Percentiles rank a stretch among this genome's conserved stretches.
These are phyloP conservation scores for Nicator chloris DNA, from an alignment of 2,113 vertebrate species.

Conservation along the genomic window DNA sequence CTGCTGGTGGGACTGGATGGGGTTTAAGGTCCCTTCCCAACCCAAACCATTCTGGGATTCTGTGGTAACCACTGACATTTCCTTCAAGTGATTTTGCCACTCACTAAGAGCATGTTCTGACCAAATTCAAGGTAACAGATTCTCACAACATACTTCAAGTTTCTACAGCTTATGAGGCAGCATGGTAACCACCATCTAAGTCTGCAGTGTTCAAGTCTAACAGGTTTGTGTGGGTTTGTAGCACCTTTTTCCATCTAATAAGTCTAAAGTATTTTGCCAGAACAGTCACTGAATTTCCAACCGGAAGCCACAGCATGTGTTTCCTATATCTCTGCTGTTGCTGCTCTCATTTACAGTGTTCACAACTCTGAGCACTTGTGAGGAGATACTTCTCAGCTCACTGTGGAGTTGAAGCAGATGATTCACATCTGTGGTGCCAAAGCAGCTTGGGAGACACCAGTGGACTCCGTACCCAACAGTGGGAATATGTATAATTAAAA, in stretches of 20 bases:
- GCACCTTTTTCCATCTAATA: background rate
- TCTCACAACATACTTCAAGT: background rate
- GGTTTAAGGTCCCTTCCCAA: background rate
- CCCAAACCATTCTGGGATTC: background rate
- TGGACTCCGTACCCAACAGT: background rate
- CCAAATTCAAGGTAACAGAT: background rate
- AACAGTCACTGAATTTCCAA: background rate
- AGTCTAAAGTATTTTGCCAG: background rate
- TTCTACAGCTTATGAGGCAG: background rate
- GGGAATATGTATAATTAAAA: background rate
- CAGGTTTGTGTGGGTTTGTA: background rate
- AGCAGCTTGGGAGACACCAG: background rate
- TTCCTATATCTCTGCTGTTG: background rate
- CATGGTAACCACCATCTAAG: background rate
- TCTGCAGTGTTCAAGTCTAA: background rate
- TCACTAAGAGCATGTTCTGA: background rate
- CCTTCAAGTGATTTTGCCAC: background rate
- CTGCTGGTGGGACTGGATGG: background rate
- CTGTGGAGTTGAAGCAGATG: background rate
- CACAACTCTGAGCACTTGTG: background rate
- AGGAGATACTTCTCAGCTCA: background rate
- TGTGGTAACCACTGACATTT: background rate
- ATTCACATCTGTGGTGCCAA: background rate
- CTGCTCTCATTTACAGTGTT: background rate
- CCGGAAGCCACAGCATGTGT: background rate